Evolutionary conservation across 1,140 invertebrate genomes (phyloP).

Genomic region (Argopecten irradians): DNA sequence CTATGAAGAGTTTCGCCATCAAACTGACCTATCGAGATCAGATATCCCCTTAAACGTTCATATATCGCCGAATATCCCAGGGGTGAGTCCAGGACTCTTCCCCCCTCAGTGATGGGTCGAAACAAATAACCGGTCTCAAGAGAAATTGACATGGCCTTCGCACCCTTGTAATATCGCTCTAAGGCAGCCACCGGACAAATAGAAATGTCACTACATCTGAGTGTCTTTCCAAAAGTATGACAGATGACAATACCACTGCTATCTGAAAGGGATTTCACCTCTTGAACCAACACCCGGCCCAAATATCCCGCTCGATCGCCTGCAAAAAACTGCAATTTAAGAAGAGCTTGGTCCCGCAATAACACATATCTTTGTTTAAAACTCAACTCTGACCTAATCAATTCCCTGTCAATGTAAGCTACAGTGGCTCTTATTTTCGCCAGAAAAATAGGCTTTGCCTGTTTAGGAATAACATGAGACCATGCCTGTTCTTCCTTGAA

Average conservation of each 20-base stretch:
- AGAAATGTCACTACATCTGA: no score
- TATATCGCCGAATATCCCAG: conserved; percentile 35
- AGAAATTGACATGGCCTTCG: no score
- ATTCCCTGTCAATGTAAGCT: conserved; percentile 25
- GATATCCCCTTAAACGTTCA: conserved; percentile 36
- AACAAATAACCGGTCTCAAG: conserved; percentile 40
- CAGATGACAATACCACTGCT: conserved; percentile 40
- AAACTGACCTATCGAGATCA: conserved; percentile 30
- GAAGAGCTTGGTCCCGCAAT: conserved; percentile 37
- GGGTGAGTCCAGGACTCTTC: conserved; percentile 31
- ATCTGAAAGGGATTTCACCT: conserved; percentile 29
- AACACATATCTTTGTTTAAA: conserved; percentile 33
- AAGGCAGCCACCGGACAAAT: no score
- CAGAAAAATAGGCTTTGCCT: conserved; percentile 42
- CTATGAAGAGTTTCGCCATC: conserved; percentile 45
- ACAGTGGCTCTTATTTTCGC: conserved; percentile 29
- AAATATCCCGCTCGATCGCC: conserved; percentile 40
- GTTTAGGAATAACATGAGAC: conserved; percentile 25
- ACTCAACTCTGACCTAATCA: background rate
- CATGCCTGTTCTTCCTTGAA: conserved; percentile 40
- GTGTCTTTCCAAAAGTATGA: conserved; percentile 44
- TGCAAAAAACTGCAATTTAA: conserved; percentile 49
- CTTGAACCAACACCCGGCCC: conserved; percentile 25
- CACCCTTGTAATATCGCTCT: no score
- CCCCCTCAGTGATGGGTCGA: conserved; percentile 32